Evolutionary conservation across 2,888 invertebrate species (phyloP).

Genomic region (Lypha dubia): DNA sequence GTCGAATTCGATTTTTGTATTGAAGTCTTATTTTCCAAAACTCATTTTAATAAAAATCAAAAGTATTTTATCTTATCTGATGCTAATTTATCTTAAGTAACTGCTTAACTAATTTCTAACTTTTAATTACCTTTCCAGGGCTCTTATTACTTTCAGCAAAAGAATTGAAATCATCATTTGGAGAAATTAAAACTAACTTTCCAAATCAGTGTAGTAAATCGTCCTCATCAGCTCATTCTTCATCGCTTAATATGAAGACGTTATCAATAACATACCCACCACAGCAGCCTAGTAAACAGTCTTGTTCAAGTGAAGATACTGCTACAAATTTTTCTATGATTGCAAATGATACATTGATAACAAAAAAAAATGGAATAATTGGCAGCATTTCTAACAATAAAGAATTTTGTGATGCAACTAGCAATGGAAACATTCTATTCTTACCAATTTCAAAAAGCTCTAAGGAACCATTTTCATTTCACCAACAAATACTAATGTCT

Average conservation of each 20-base stretch:
- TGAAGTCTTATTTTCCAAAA: too few relatives aligned
- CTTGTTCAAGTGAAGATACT: conserved; percentile 35
- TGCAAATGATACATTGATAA: conserved; percentile 64
- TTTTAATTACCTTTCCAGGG: conserved; percentile 62
- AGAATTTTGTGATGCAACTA: conserved; percentile 57
- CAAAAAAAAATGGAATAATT: conserved; percentile 53
- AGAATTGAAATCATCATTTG: conserved; percentile 58
- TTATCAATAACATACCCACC: conserved; percentile 39
- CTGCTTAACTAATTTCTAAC: too few relatives aligned
- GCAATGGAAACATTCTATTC: conserved; percentile 67
- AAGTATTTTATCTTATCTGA: too few relatives aligned
- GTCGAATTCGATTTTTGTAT: too few relatives aligned
- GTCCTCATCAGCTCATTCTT: conserved; percentile 20
- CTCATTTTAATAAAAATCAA: too few relatives aligned
- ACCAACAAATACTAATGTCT: conserved; percentile 83
- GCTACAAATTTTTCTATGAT: conserved; percentile 65
- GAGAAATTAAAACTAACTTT: conserved; percentile 31
- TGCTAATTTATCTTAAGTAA: too few relatives aligned
- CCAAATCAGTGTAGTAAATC: conserved; percentile 32
- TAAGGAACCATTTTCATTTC: conserved; percentile 76
- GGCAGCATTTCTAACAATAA: conserved; percentile 56
- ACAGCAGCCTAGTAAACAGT: conserved; percentile 48
- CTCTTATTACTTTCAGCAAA: conserved; percentile 72
- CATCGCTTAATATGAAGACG: conserved; percentile 51
- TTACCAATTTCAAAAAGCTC: conserved; percentile 63